Evolutionary conservation across 2,113 vertebrate genomes (phyloP).

Genomic region (Euleptes europaea): DNA sequence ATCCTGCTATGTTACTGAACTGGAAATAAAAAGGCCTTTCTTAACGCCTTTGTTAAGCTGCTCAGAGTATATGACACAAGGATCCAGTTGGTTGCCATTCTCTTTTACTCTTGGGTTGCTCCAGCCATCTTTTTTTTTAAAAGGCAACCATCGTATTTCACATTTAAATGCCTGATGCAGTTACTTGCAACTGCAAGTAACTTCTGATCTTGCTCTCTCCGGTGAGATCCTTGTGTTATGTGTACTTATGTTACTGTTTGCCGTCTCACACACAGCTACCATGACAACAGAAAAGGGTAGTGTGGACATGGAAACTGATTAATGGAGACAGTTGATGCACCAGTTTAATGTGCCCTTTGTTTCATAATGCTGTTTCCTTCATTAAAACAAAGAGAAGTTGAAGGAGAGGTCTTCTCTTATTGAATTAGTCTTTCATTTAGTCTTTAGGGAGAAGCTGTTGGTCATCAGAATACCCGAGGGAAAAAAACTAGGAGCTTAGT

Average conservation of each 20-base stretch:
- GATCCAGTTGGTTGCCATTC: background rate
- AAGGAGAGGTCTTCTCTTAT: constrained; percentile 31
- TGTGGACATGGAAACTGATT: constrained; percentile 60
- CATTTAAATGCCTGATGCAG: background rate
- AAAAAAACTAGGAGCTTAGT: constrained; percentile 9
- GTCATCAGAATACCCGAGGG: background rate
- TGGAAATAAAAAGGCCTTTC: constrained; percentile 36
- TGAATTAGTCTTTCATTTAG: constrained; percentile 38
- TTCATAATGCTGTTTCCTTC: constrained; percentile 56
- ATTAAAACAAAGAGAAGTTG: constrained; percentile 54
- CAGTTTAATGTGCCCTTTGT: constrained; percentile 51
- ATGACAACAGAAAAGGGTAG: constrained; percentile 60
- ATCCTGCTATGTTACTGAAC: constrained; percentile 11
- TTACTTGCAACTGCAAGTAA: background rate
- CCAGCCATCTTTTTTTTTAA: background rate
- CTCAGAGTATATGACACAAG: background rate
- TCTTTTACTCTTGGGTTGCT: background rate
- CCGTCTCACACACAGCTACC: constrained; percentile 51
- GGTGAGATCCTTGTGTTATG: constrained; percentile 44
- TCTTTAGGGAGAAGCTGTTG: constrained; percentile 4
- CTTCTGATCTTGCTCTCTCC: background rate
- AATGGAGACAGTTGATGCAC: constrained; percentile 53
- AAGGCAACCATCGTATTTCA: background rate
- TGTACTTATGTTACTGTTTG: constrained; percentile 42
- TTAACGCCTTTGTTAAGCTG: background rate